These are phyloP conservation scores for Drosophila mimica DNA, from an alignment of 2,888 invertebrate species.

Conservation along the genomic window DNA sequence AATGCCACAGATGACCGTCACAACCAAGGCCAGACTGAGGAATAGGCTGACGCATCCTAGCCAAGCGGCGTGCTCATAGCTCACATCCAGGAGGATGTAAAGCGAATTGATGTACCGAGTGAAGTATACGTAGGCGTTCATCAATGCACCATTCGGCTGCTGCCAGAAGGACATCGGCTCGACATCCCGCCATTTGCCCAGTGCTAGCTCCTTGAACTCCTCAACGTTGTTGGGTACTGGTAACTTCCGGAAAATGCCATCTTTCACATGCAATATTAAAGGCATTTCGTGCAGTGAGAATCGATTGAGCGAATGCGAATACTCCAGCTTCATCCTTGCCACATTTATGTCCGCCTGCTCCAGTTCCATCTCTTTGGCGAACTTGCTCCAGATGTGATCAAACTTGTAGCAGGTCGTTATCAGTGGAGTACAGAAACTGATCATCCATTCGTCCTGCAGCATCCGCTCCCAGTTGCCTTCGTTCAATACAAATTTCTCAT, in stretches of 20 bases:
- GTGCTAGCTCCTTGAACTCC: slow-evolving; percentile 13
- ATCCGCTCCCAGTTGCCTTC: slow-evolving; percentile 28
- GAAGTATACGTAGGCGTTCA: neutral
- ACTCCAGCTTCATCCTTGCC: slow-evolving; percentile 31
- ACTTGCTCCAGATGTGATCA: slow-evolving; percentile 22
- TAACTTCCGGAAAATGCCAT: slow-evolving; percentile 33
- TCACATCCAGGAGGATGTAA: slow-evolving; percentile 1
- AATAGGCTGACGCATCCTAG: slow-evolving; percentile 16
- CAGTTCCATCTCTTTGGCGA: slow-evolving; percentile 11
- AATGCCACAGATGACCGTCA: neutral
- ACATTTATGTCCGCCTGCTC: slow-evolving; percentile 6
- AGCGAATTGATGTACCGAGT: slow-evolving; percentile 11
- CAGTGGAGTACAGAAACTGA: slow-evolving; percentile 31
- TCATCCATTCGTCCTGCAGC: slow-evolving; percentile 28
- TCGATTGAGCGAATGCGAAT: slow-evolving; percentile 21
- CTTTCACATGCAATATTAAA: slow-evolving; percentile 34
- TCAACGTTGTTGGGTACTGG: slow-evolving; percentile 4
- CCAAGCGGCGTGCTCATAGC: slow-evolving; percentile 21
- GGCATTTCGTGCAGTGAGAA: slow-evolving; percentile 29
- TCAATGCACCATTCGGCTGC: slow-evolving; percentile 28
- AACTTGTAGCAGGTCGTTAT: slow-evolving; percentile 13
- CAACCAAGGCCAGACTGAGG: neutral
- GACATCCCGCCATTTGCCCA: slow-evolving; percentile 2
- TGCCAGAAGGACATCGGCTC: slow-evolving; percentile 33
- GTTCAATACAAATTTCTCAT: slow-evolving; percentile 16